Evolutionary conservation across 2,797 vertebrate species (phyloP).

Genomic region (Megaceryle alcyon): DNA sequence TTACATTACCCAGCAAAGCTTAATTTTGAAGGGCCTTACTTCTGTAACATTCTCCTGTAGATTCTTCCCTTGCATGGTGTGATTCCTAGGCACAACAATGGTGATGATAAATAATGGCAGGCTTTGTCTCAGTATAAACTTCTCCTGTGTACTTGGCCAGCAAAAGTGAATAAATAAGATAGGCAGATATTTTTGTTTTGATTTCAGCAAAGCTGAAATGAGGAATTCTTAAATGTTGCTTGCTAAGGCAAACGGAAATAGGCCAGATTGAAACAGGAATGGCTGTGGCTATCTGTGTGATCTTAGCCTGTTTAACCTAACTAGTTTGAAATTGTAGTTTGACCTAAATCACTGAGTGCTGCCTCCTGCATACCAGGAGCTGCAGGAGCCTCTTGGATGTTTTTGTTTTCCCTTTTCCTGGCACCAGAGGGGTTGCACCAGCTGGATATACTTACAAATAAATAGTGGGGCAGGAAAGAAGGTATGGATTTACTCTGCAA

Average conservation of each 20-base stretch:
- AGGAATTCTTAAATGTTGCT: background rate
- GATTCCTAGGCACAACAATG: background rate
- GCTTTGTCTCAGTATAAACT: background rate
- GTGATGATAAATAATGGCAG: background rate
- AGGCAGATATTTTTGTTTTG: background rate
- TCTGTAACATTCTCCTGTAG: background rate
- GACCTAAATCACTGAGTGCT: background rate
- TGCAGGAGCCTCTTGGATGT: background rate
- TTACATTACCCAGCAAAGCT: background rate
- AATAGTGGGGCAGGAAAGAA: background rate
- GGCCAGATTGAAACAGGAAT: background rate
- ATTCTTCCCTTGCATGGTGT: background rate
- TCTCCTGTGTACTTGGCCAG: background rate
- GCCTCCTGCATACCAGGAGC: background rate
- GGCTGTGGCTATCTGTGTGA: background rate
- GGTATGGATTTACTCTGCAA: background rate
- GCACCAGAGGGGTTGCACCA: background rate
- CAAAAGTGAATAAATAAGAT: background rate
- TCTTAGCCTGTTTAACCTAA: background rate
- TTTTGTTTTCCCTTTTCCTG: conserved; percentile 3
- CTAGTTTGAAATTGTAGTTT: background rate
- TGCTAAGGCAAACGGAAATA: background rate
- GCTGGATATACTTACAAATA: conserved; percentile 16
- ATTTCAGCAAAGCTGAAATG: background rate
- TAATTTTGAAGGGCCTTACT: background rate